Conservation (phyloP, 2,113 vertebrate genomes). For the Tragelaphus imberbis region DNA sequence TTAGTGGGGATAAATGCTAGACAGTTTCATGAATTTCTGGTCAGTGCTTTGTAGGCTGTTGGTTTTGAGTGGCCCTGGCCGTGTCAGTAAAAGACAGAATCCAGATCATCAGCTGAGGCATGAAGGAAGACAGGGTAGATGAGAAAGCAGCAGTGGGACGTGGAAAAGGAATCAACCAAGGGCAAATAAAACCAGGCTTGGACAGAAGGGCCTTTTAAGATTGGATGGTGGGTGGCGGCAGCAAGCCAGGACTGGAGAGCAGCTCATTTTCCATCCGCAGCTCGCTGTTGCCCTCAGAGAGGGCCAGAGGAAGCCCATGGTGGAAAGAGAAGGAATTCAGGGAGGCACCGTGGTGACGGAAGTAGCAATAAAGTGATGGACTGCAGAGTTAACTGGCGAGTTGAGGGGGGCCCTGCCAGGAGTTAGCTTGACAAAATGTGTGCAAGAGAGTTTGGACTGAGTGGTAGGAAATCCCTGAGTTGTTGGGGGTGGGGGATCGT, state of each 20-base stretch:
- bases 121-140: background rate
- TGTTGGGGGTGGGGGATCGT: background rate
- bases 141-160: background rate
- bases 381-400: background rate
- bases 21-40: background rate
- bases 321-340: background rate
- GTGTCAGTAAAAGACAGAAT: background rate
- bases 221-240: background rate
- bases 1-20: background rate
- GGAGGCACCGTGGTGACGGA: background rate
- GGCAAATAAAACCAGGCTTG: background rate
- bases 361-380: background rate
- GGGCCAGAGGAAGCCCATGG: background rate
- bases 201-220: background rate
- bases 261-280: background rate
- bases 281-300: background rate
- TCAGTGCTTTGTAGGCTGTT: background rate
- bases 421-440: background rate
- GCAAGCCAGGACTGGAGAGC: background rate
- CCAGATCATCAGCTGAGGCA: background rate
- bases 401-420: background rate
- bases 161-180: background rate
- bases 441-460: background rate
- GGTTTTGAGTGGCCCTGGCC: background rate
- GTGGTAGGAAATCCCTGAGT: background rate